phyloP scores from a whole-genome alignment of 2,888 invertebrate genomes.

The Pollenia amentaria region DNA sequence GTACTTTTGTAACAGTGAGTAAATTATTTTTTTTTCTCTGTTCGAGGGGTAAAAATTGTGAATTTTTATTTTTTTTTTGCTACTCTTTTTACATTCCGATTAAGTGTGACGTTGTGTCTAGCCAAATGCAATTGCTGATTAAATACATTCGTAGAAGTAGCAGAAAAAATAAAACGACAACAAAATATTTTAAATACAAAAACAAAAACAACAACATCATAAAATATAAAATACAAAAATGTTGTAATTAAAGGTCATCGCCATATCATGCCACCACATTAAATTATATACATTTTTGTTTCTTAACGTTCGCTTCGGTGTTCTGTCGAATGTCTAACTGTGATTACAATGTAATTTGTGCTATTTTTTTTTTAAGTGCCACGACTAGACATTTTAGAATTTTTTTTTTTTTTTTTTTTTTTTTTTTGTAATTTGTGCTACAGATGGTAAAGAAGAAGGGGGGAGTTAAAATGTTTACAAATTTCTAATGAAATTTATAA shows the following conservation, averaged over 20 bases:
- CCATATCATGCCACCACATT: conserved; percentile 58
- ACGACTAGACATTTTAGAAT: conserved; percentile 31
- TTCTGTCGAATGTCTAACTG: conserved; percentile 20
- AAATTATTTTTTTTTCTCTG: not conserved
- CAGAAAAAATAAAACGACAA: conserved; percentile 25
- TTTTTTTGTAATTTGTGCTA: not conserved
- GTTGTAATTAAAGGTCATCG: conserved; percentile 73
- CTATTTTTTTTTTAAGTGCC: not conserved
- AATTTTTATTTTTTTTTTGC: conserved; percentile 33
- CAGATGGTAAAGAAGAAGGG: too few species aligned
- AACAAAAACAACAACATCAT: conserved; percentile 10
- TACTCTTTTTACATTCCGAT: conserved; percentile 61
- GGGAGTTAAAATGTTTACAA: too few species aligned
- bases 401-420: not conserved
- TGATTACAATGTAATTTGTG: conserved; percentile 31
- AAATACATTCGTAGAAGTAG: conserved; percentile 51
- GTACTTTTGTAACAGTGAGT: not conserved
- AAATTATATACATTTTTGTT: conserved; percentile 16
- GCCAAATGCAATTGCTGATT: conserved; percentile 73
- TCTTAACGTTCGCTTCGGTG: not conserved
- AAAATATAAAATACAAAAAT: conserved; percentile 42
- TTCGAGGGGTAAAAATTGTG: conserved; percentile 38
- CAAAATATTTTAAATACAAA: conserved; percentile 45
- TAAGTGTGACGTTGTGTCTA: conserved; percentile 75
- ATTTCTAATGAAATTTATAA: too few species aligned